Base-by-base conservation (phyloP, 2,888 invertebrate species). In the Antitype chi region DNA sequence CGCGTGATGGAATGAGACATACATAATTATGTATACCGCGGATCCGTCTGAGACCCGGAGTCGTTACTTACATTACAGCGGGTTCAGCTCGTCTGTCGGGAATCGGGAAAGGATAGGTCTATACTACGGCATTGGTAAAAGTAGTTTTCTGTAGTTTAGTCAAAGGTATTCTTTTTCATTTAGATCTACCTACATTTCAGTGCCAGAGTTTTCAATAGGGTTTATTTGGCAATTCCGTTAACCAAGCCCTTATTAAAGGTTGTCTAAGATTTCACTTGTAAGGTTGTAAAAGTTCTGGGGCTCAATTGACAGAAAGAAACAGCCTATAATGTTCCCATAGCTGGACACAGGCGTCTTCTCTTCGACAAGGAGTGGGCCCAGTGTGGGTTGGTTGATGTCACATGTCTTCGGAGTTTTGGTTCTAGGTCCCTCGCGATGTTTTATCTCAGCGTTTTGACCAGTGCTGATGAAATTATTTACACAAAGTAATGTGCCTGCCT, bases 1-100 rank as follows among this genome's bases (percentile, higher is more conserved):
- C 73, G 74, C 73, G 78, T 84, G 85, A 84, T 86, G 87, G 85
- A 86, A 84, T 81, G 87, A 73, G 59, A 75, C 78, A 76, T 84
- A 81, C 84, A 84, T 85, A n/a, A n/a, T n/a, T n/a, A 85, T 73
- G 84, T 86, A 83, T 83, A 82, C 74, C 71, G 69, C n/a, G 78
- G 59, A 47, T 32, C 53, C 78, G 81, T n/a, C 81, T 62, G 70
- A 13, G 60, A 28, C 74, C 72, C 55, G 47, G 59, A 68, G 55
- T 49, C 78, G 43, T 76, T 76, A 82, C 84, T 85, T 82, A 68
- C 76, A 66, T 78, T 73, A 75, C 60, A 47, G n/a, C 59, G 59
- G 28, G 57, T 47, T 70, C 82, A 17, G 66, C 53, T 69, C 72
- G 77, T 74, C 82, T 70, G 63, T 49, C 43, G 70, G 59, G 68